These are phyloP conservation scores for Melanotaenia duboulayi DNA, from an alignment of 2,113 vertebrate genomes.

Conservation along the genomic window DNA sequence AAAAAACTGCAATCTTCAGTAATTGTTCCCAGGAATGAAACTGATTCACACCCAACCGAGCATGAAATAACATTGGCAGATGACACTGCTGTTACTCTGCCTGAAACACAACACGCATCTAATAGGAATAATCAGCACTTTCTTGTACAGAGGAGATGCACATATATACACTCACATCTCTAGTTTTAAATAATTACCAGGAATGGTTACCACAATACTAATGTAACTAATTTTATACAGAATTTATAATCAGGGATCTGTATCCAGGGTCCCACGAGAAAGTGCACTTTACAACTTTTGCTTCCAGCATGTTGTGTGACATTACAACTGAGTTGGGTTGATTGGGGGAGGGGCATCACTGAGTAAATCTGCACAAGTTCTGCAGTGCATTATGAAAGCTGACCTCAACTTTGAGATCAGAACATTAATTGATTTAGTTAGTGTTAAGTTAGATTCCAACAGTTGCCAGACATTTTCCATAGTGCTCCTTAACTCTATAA, in stretches of 20 bases:
- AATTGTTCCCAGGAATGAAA: conserved; percentile 86
- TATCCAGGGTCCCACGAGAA: not conserved
- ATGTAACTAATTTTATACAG: conserved; percentile 32
- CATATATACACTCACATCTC: not conserved
- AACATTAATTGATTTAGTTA: too few relatives aligned
- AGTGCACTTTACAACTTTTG: too few relatives aligned
- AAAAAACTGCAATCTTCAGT: conserved; percentile 80
- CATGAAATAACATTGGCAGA: conserved; percentile 87
- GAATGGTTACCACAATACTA: conserved; percentile 32
- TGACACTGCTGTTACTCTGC: conserved; percentile 81
- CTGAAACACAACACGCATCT: conserved; percentile 80
- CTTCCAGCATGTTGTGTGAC: too few relatives aligned
- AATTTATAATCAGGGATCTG: not conserved
- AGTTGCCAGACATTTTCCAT: too few relatives aligned
- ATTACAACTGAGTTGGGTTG: too few relatives aligned
- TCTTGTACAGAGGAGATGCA: conserved; percentile 55
- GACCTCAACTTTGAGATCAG: too few relatives aligned
- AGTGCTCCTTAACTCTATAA: too few relatives aligned
- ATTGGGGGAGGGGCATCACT: too few relatives aligned
- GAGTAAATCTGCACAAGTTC: too few relatives aligned
- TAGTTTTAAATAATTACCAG: conserved; percentile 34
- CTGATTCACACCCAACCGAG: conserved; percentile 85
- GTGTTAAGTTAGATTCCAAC: too few relatives aligned
- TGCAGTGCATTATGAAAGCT: too few relatives aligned
- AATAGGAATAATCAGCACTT: conserved; percentile 82